Percentiles rank a stretch among this genome's conserved stretches.
phyloP scores from a whole-genome alignment of 2,113 vertebrate species.

The Bubo bubo region DNA sequence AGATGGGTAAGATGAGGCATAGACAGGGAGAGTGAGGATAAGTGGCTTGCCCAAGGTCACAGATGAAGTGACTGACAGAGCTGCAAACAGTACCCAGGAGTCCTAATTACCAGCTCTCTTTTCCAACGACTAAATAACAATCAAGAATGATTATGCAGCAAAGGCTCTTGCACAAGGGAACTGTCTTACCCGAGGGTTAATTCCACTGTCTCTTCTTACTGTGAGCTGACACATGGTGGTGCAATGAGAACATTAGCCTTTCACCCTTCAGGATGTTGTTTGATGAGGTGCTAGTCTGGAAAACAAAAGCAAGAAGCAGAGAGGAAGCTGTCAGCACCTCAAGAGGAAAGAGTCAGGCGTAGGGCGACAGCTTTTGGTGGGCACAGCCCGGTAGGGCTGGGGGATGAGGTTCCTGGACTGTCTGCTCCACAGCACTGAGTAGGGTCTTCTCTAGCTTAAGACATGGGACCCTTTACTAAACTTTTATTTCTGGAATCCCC shows the following conservation, averaged over 20 bases:
- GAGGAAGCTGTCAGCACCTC: not conserved
- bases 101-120: not conserved
- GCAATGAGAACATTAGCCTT: not conserved
- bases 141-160: not conserved
- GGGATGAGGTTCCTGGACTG: accelerated
- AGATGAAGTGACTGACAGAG: not conserved
- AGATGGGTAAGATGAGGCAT: not conserved
- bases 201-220: not conserved
- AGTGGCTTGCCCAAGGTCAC: not conserved
- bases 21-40: not conserved
- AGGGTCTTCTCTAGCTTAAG: not conserved
- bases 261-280: not conserved
- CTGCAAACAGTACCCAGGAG: not conserved
- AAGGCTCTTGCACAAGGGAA: not conserved
- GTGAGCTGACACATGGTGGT: not conserved
- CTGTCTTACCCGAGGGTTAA: not conserved
- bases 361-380: accelerated
- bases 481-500: not conserved
- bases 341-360: not conserved
- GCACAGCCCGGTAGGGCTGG: not conserved
- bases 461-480: not conserved
- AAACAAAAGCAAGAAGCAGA: not conserved
- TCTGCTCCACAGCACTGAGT: not conserved
- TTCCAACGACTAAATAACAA: not conserved
- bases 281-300: not conserved